Evolutionary conservation across 2,888 invertebrate genomes (phyloP).

Genomic region (Dicyrtoma fusca): DNA sequence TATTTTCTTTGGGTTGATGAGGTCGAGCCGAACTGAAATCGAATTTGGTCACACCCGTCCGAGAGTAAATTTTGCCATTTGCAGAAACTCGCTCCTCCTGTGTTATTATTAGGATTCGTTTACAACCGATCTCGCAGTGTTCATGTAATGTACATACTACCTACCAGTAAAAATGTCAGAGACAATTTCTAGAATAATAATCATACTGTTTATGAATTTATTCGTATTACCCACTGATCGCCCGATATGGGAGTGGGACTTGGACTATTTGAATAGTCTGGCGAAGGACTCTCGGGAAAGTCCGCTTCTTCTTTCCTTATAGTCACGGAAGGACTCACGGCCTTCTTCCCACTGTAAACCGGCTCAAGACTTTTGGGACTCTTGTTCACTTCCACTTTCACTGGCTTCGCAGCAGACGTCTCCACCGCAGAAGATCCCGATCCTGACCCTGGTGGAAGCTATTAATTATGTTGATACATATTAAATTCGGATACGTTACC

Average conservation of each 20-base stretch:
- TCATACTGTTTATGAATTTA: background rate
- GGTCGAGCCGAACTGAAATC: constrained; percentile 36
- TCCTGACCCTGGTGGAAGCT: background rate
- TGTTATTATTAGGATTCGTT: background rate
- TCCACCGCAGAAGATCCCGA: background rate
- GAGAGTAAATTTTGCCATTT: constrained; percentile 19
- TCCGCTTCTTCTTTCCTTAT: background rate
- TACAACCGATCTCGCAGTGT: background rate
- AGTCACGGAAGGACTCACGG: background rate
- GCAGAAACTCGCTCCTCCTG: constrained; percentile 29
- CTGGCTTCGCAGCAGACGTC: constrained; percentile 1
- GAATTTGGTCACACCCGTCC: constrained; percentile 40
- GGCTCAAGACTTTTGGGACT: background rate
- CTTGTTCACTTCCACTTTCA: background rate
- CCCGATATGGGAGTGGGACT: constrained; percentile 44
- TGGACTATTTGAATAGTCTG: constrained; percentile 63
- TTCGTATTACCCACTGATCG: constrained; percentile 23
- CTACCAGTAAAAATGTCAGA: background rate
- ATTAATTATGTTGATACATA: background rate
- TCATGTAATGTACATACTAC: too few relatives aligned
- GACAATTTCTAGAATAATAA: background rate
- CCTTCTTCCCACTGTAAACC: background rate
- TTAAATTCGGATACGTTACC: too few relatives aligned
- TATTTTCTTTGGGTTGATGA: constrained; percentile 30
- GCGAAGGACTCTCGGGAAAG: constrained; percentile 63